phyloP scores from a whole-genome alignment of 2,797 vertebrate species.

The Petrocephalus schoutedeni region DNA sequence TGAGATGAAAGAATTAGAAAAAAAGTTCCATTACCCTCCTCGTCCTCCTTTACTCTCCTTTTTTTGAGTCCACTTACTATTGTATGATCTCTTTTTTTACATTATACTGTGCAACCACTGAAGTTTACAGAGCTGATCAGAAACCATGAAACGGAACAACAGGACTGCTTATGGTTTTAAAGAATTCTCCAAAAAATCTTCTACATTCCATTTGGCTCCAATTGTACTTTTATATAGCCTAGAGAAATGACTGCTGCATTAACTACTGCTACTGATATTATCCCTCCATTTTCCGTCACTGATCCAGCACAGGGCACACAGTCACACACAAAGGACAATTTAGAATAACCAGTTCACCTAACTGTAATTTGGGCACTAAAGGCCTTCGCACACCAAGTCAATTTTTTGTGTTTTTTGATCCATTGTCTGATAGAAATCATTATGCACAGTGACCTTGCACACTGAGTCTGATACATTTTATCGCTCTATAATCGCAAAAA shows the following conservation, averaged over 20 bases:
- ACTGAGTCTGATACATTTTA: background rate
- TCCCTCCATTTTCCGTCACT: background rate
- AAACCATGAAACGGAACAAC: background rate
- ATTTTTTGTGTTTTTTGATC: background rate
- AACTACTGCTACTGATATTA: background rate
- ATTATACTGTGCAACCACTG: background rate
- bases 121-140: background rate
- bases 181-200: background rate
- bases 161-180: background rate
- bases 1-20: background rate
- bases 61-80: background rate
- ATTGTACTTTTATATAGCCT: background rate
- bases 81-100: background rate
- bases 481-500: background rate
- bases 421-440: background rate
- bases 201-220: background rate
- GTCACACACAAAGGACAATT: background rate
- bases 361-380: background rate
- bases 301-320: background rate
- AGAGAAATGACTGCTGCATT: background rate
- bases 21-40: background rate
- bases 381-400: background rate
- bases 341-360: background rate
- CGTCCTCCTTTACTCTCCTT: background rate
- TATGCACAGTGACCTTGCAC: background rate